Base-by-base conservation (phyloP, 2,888 invertebrate genomes). In the Trissoscelio sp. region DNA sequence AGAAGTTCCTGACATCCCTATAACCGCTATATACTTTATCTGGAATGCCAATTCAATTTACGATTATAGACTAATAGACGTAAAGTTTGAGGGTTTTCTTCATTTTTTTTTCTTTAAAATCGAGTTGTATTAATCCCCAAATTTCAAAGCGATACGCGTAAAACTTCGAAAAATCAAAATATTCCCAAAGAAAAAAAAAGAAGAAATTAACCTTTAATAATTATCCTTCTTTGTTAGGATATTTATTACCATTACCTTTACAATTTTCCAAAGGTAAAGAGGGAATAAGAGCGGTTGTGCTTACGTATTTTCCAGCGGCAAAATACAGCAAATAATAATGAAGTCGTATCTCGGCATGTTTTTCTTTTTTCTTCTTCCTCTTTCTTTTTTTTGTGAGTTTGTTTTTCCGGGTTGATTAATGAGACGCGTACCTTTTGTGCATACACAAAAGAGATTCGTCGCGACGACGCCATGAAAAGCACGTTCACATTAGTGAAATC, bases 381-480 rank as follows among this genome's bases (percentile, higher is more conserved):
- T 53, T 48, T 37, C n/a, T 28, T 42, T n/a, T 24, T 24, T 31
- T 31, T 48, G 66, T 28, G 51, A 67, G 62, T 73, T 69, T 66
- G 57, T 69, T 80, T 73, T 69, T 53, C 64, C 39, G 46, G 55
- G 7, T 79, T 74, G 79, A 80, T 74, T 74, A 80, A 80, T 80
- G 79, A 80, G 79, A 73, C 79, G 39, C 60, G 70, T 66, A 58
- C 55, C 74, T 69, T 74, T 80, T 75, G 64, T 80, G 79, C 44
- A 64, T 28, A 46, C 44, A 69, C 74, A 74, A 80, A 67, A 51
- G 79, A 60, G 39, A 69, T 62, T 79, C 73, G 67, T 58, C 62
- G 48, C 12, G 51, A 44, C 42, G 44, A 46, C 39, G 62, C 53
- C 37, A 57, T 58, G 57, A 58, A 72, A 72, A 62, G 58, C 31